Conservation (phyloP, 2,797 vertebrate genomes). For the Moxostoma hubbsi region DNA sequence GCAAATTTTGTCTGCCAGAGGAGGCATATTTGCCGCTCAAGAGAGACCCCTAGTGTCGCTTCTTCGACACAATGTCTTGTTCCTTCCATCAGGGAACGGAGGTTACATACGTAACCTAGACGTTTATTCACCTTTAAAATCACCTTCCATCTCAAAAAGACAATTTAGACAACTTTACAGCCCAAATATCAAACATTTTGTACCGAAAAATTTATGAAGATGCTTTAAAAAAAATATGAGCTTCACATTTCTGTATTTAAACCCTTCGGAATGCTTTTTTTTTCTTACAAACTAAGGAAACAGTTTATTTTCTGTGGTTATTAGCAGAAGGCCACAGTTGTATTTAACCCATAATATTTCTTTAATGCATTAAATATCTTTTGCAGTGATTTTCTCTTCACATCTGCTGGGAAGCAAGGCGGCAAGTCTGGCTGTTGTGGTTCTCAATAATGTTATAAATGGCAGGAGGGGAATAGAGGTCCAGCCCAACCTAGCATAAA, state of each 20-base stretch:
- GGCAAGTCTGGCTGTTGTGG: neutral
- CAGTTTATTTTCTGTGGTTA: neutral
- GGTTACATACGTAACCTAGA: too few relatives aligned
- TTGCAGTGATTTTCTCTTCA: neutral
- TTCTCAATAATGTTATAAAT: slow-evolving; percentile 19
- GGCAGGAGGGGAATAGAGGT: slow-evolving; percentile 7
- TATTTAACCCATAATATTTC: neutral
- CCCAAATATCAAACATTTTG: too few relatives aligned
- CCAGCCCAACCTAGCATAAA: slow-evolving; percentile 31
- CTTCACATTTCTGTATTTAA: neutral
- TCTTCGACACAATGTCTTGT: too few relatives aligned
- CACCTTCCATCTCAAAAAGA: neutral
- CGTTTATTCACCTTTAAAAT: neutral
- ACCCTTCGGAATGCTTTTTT: neutral
- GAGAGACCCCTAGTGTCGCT: too few relatives aligned
- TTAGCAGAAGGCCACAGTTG: neutral
- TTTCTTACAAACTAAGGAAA: neutral
- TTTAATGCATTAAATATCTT: slow-evolving; percentile 26
- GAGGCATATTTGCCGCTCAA: too few relatives aligned
- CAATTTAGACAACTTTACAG: neutral
- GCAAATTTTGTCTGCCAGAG: too few relatives aligned
- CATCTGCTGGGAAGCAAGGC: neutral
- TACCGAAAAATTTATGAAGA: neutral
- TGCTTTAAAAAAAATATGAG: neutral
- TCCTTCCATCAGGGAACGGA: too few relatives aligned